Conservation (phyloP, 37 sponge, comb jelly and placozoan species). For the Eunapius fragilis region DNA sequence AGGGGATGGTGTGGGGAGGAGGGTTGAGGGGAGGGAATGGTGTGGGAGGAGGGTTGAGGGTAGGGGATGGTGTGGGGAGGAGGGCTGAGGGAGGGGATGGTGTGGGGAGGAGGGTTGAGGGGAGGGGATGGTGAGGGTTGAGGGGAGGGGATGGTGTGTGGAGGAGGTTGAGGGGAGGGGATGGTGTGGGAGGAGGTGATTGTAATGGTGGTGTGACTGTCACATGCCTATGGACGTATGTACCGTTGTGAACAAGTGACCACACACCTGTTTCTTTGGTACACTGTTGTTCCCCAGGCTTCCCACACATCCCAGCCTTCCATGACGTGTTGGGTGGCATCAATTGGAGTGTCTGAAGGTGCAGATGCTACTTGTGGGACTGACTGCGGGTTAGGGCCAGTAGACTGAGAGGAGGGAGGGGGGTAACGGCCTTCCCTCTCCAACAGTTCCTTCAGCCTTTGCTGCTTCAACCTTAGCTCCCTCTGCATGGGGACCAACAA, state of each 20-base stretch:
- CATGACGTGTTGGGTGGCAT: neutral
- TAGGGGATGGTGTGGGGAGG: conserved; percentile 12
- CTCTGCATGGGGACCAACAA: neutral
- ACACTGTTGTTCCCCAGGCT: neutral
- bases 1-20: neutral
- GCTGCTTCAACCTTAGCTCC: neutral
- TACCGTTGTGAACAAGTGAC: no score
- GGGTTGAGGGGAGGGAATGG: neutral
- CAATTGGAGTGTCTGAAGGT: neutral
- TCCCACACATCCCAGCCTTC: neutral
- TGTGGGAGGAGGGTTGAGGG: neutral
- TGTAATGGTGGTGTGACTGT: no score
- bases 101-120: neutral
- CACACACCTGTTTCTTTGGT: no score
- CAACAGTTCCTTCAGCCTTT: neutral
- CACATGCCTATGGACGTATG: neutral
- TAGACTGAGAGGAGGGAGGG: neutral
- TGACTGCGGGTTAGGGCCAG: neutral
- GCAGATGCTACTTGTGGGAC: neutral
- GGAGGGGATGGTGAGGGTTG: neutral
- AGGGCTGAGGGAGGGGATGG: conserved; percentile 1
- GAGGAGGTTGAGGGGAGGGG: neutral
- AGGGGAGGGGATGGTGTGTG: neutral
- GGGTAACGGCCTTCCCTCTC: neutral
- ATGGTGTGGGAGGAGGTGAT: neutral